A percentile compares a stretch with the other conserved stretches of the same genome.
These are phyloP conservation scores for Macroteleia sp. DNA, from an alignment of 2,888 invertebrate species.

Conservation along the genomic window DNA sequence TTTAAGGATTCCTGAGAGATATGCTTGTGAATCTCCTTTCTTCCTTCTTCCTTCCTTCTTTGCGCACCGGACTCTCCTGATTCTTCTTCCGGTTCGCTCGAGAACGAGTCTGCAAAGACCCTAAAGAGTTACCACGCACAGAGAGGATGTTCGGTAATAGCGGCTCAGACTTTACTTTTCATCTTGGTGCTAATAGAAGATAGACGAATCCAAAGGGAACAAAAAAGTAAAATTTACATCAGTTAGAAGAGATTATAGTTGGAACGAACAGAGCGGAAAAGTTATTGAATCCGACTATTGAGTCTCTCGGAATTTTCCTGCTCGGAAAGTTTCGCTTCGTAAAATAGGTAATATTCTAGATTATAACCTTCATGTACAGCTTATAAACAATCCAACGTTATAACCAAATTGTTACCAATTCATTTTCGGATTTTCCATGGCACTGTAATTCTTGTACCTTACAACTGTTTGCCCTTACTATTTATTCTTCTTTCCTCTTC, in stretches of 20 bases:
- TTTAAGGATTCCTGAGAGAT: conserved; percentile 70
- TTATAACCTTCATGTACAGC: neutral
- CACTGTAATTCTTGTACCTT: no score
- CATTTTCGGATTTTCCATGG: no score
- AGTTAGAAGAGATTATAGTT: conserved; percentile 37
- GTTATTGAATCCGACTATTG: conserved; percentile 44
- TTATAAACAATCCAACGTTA: no score
- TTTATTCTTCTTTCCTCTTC: no score
- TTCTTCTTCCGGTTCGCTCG: conserved; percentile 51
- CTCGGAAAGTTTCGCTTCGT: neutral
- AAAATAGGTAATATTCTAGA: conserved; percentile 7
- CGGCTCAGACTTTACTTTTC: conserved; percentile 62
- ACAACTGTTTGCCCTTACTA: no score
- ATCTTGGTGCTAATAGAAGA: conserved; percentile 60
- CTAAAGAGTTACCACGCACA: conserved; percentile 57
- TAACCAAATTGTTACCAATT: no score
- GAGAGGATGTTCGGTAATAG: conserved; percentile 54
- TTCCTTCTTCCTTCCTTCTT: conserved; percentile 43
- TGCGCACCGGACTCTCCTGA: conserved; percentile 41
- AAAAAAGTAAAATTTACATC: conserved; percentile 61
- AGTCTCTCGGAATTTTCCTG: conserved; percentile 10
- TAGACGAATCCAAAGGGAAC: conserved; percentile 45
- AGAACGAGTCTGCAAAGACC: conserved; percentile 59
- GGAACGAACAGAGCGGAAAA: conserved; percentile 23
- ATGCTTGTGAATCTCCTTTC: conserved; percentile 62